These are phyloP conservation scores for Ammodytes dubius DNA, from an alignment of 2,113 vertebrate species.

Conservation along the genomic window DNA sequence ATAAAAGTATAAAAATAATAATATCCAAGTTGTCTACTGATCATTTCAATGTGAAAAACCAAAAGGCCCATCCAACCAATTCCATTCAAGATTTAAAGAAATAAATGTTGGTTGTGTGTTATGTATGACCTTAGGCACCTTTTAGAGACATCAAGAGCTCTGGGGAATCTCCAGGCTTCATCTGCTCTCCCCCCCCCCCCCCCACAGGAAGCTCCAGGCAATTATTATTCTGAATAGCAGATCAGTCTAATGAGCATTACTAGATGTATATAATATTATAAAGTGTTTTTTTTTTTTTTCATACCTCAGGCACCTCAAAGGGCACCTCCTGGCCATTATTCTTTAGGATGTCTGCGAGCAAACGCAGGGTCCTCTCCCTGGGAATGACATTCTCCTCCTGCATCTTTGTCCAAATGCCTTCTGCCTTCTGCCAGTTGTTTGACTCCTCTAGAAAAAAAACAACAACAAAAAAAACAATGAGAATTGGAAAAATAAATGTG, in stretches of 20 bases:
- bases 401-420: constrained; percentile 93
- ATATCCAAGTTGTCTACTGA: background rate
- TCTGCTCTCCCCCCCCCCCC: background rate
- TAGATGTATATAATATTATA: background rate
- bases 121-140: constrained; percentile 54
- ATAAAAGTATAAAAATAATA: background rate
- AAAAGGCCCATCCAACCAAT: background rate
- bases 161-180: constrained; percentile 15
- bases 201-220: constrained; percentile 28
- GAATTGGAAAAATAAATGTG: constrained; percentile 21
- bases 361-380: constrained; percentile 86
- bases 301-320: constrained; percentile 92
- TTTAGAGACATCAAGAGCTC: constrained; percentile 21
- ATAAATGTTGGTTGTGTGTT: constrained; percentile 27
- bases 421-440: constrained; percentile 89
- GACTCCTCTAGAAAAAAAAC: constrained; percentile 83
- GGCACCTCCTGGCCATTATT: constrained; percentile 90
- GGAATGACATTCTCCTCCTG: constrained; percentile 95
- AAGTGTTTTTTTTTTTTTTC: constrained; percentile 35
- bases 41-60: background rate
- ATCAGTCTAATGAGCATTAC: constrained; percentile 17
- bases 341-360: constrained; percentile 89
- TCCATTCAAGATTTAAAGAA: background rate
- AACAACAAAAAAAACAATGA: background rate
- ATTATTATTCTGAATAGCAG: constrained; percentile 51